Evolutionary conservation across 2,888 invertebrate species (phyloP), one percentile per base, ranked within the genome.

Genomic region (Marronus borbonicus): DNA sequence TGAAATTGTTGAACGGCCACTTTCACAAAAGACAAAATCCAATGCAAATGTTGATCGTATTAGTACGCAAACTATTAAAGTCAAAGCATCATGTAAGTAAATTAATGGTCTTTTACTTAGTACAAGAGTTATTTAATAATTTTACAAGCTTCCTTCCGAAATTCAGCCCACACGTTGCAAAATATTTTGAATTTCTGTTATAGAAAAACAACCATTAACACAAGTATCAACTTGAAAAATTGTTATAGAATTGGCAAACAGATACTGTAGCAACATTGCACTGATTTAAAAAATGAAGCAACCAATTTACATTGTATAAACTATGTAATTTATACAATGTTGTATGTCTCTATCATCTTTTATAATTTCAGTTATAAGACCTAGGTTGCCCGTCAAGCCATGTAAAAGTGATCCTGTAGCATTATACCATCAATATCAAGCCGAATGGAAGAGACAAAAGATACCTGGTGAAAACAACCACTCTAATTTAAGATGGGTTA

Each of bases 371-470:
- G 93, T 93, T 86, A 93, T 93, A 77, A 90, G 90, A 85, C 91
- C 93, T 10, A 90, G 90, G 39, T 89, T 88, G 82, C 87, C 88
- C 62, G 88, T 89, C 65, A 84, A 86, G 36, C 89, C 88, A 74
- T 89, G 89, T 81, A 92, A 91, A 86, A 90, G 90, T 86, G 95
- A 95, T 86, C 95, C 96, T 20, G 95, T 96, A 0, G 90, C 93
- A 20, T 88, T 95, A 20, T 96, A 95, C 85, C 95, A 95, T 82
- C 92, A 94, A 83, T 96, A 96, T 85, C 92, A 93, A 82, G 89
- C 91, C 49, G 89, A 93, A 83, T 96, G 96, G 96, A 92, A 92
- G 28, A 92, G 93, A 84, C 92, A 93, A 80, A 93, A 94, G 84
- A 91, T 95, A 39, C 95, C 95, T 0, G 95, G 95, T 8, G 94